These are phyloP conservation scores for Drosophila macrothrix DNA, from an alignment of 2,888 invertebrate genomes.

Conservation along the genomic window DNA sequence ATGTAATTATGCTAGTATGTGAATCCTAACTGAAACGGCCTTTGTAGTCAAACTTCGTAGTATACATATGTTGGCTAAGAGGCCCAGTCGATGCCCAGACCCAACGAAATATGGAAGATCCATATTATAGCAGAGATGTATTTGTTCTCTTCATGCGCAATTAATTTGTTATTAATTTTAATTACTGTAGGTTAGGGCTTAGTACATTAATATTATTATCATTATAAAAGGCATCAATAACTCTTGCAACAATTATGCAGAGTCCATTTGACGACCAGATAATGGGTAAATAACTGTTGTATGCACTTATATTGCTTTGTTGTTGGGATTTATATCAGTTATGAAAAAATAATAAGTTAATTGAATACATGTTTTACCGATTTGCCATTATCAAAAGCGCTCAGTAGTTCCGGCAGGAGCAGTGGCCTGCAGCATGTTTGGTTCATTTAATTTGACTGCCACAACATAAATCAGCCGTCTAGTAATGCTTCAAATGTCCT, in stretches of 20 bases:
- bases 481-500: background rate
- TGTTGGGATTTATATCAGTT: background rate
- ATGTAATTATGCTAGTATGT: background rate
- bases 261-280: background rate
- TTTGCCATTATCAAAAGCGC: background rate
- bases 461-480: constrained; percentile 6
- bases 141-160: background rate
- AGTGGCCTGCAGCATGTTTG: background rate
- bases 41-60: background rate
- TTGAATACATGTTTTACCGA: background rate
- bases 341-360: background rate
- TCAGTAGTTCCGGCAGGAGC: background rate
- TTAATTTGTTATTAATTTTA: background rate
- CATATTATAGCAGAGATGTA: rapidly evolving
- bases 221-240: too few relatives aligned
- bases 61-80: background rate
- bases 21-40: background rate
- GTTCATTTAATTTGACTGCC: constrained; percentile 8
- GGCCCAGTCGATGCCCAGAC: background rate
- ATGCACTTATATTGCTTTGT: background rate
- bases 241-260: too few relatives aligned
- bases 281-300: background rate
- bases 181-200: too few relatives aligned
- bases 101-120: background rate
- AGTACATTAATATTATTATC: background rate